Base-by-base conservation (phyloP, 2,113 vertebrate genomes). In the Bubo blakistoni region DNA sequence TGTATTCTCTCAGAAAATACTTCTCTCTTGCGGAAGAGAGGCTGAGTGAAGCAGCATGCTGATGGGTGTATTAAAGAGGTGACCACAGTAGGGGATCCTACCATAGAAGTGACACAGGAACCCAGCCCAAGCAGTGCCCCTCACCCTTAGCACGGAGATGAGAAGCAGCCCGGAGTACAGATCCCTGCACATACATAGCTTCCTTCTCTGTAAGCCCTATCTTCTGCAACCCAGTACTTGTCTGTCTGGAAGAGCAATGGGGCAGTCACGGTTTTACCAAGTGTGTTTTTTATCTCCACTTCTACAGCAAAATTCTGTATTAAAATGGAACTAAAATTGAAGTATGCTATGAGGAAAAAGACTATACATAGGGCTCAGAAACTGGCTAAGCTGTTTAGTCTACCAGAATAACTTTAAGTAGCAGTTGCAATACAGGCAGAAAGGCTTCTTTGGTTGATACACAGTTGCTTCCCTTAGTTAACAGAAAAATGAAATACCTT, bases 401-500 rank as follows among this genome's bases (percentile, higher is more conserved):
- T 81, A 65, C 62, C 55, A 76, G 65, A 69, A 49, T 74, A 79
- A 80, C 36, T 38, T 84, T 77, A 78, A 51, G 71, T 3, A 84
- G 91, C 91, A 81, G 95, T 11, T 85, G 91, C 74, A 79, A 54
- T 24, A 87, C 85, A 92, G 94, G 95, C 95, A 95, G 11, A 86
- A 89, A 95, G 90, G 95, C 26, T 78, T 97, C 98, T 98, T 97
- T 98, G 98, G 97, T 94, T 38, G 85, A 96, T 97, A 90, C 13
- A 36, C 61, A 59, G 58, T 88, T 87, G 65, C 58, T 97, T 91
- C 67, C 57, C 16, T 73, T 40, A 66, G 73, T 88, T 58, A 85
- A 57, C 49, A 67, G 69, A 86, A 76, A 81, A 79, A 70, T 73
- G 58, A 87, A 96, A 79, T 69, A 91, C 52, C 29, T 3, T 82